A percentile compares a stretch with the other conserved stretches of the same genome.
Evolutionary conservation across 2,888 invertebrate genomes (phyloP).

Genomic region (Parochlus steinenii): DNA sequence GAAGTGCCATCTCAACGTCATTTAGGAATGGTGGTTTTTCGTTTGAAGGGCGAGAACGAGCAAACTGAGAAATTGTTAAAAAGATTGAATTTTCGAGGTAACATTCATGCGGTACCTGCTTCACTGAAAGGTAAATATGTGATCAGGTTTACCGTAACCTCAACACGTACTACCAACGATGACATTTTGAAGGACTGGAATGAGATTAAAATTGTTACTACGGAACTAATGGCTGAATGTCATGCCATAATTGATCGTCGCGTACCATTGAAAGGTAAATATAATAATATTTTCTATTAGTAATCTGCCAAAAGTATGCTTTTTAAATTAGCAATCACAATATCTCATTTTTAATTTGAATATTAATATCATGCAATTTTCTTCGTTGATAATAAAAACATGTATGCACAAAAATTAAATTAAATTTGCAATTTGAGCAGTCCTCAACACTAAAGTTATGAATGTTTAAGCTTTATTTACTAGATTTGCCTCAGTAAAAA

Average conservation of each 20-base stretch:
- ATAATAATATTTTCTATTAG: no score
- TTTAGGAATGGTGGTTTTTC: slow-evolving; percentile 80
- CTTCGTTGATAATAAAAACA: no score
- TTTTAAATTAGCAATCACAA: background rate
- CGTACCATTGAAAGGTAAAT: slow-evolving; percentile 58
- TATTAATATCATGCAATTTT: background rate
- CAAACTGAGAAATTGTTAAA: slow-evolving; percentile 73
- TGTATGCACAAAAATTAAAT: no score
- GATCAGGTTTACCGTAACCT: slow-evolving; percentile 87
- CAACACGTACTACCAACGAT: slow-evolving; percentile 62
- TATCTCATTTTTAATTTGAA: background rate
- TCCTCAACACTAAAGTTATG: no score
- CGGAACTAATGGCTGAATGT: slow-evolving; percentile 47
- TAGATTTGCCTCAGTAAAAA: no score
- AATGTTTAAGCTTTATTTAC: no score
- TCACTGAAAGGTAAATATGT: slow-evolving; percentile 80
- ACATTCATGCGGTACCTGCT: slow-evolving; percentile 88
- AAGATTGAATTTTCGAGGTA: slow-evolving; percentile 69
- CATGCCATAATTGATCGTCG: slow-evolving; percentile 35
- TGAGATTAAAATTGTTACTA: slow-evolving; percentile 58
- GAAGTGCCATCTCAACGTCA: slow-evolving; percentile 78
- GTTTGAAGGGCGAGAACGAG: slow-evolving; percentile 69
- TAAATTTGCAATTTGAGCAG: no score
- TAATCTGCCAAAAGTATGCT: background rate
- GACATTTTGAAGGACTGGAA: slow-evolving; percentile 74